Conservation (phyloP, 2,888 invertebrate species). For the Nasonia oneida region DNA sequence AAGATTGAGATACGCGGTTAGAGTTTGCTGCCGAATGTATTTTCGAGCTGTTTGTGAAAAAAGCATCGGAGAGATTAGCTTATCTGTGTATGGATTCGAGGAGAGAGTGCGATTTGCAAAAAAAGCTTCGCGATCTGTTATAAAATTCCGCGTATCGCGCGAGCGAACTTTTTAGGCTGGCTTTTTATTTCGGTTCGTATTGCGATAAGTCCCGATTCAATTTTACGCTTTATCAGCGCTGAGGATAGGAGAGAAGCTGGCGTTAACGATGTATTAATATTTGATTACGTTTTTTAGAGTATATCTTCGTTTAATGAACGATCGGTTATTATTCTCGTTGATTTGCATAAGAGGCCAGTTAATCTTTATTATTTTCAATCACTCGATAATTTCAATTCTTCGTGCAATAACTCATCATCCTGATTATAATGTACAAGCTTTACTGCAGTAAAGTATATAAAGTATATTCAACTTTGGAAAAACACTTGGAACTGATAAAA, state of each 20-base stretch:
- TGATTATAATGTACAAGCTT: neutral
- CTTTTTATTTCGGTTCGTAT: neutral
- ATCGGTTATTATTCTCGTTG: neutral
- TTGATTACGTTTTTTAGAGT: neutral
- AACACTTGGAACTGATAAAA: neutral
- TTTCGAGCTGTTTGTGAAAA: constrained; percentile 4
- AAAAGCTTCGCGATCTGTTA: neutral
- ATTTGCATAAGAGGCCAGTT: neutral
- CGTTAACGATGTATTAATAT: constrained; percentile 12
- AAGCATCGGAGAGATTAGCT: neutral
- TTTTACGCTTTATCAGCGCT: neutral
- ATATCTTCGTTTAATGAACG: constrained; percentile 20
- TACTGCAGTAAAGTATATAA: too few species aligned
- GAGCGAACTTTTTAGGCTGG: too few species aligned
- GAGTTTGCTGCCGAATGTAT: neutral
- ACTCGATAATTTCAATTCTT: too few species aligned
- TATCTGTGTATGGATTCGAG: neutral
- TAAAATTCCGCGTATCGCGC: too few species aligned
- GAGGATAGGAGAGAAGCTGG: neutral
- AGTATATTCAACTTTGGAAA: neutral
- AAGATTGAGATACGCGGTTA: neutral
- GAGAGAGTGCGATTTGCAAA: neutral
- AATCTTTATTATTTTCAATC: neutral
- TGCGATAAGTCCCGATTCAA: neutral
- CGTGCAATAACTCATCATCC: neutral